Conservation (phyloP, 2,113 vertebrate genomes). For the Salvelinus sp. region DNA sequence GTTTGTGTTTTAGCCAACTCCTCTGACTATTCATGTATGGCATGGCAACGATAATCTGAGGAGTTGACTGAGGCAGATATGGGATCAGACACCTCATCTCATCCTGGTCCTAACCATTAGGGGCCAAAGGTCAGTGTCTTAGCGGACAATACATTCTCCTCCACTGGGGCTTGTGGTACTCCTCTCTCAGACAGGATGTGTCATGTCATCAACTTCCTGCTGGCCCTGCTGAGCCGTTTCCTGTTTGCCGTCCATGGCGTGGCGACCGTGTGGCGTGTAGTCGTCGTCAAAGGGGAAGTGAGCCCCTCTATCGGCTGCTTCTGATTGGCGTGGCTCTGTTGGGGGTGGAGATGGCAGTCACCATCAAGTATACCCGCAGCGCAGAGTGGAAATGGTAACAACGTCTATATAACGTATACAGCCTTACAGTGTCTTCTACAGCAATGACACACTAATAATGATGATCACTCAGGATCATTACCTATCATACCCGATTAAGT, state of each 20-base stretch:
- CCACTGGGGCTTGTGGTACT: background rate
- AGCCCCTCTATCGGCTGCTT: conserved; percentile 71
- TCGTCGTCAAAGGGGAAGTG: conserved; percentile 53
- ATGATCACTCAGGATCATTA: too few species aligned
- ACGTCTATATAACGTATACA: background rate
- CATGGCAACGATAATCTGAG: too few species aligned
- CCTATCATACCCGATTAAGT: too few species aligned
- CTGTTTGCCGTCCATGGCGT: conserved; percentile 71
- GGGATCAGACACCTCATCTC: too few species aligned
- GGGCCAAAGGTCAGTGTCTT: background rate
- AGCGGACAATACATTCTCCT: background rate
- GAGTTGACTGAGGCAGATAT: too few species aligned
- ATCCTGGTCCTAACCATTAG: background rate
- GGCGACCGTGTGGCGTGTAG: conserved; percentile 73
- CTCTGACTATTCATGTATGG: too few species aligned
- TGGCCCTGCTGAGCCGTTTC: conserved; percentile 71
- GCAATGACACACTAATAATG: too few species aligned
- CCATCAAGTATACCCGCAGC: conserved; percentile 67
- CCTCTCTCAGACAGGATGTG: conserved; percentile 48
- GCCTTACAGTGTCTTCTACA: too few species aligned
- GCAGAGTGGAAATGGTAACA: conserved; percentile 80
- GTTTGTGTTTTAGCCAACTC: too few species aligned
- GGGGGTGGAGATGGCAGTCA: conserved; percentile 70
- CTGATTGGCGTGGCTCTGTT: conserved; percentile 70
- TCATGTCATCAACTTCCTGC: conserved; percentile 53